Evolutionary conservation across 2,797 vertebrate species (phyloP).

Genomic region (Chaenodraco wilsoni): DNA sequence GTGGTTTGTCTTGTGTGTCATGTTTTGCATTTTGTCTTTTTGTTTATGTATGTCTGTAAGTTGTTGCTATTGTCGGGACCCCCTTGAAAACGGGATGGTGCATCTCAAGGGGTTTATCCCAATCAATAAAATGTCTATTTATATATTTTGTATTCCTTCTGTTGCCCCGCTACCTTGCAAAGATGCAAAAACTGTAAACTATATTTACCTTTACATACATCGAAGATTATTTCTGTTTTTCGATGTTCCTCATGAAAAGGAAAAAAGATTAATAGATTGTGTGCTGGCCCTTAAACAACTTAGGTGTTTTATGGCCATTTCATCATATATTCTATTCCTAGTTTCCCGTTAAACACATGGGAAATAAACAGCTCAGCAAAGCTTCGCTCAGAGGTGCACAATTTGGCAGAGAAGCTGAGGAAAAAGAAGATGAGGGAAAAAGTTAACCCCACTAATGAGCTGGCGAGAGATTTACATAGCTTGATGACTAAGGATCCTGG

Average conservation of each 20-base stretch:
- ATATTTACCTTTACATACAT: too few species aligned
- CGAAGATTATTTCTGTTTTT: too few species aligned
- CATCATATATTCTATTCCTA: constrained; percentile 24
- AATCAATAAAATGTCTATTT: too few species aligned
- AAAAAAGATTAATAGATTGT: background rate
- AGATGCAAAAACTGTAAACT: background rate
- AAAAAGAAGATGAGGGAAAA: constrained; percentile 42
- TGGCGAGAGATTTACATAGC: constrained; percentile 66
- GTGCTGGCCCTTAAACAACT: background rate
- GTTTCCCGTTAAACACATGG: constrained; percentile 23
- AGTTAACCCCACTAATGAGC: constrained; percentile 68
- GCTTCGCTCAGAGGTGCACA: constrained; percentile 43
- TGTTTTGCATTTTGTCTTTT: too few species aligned
- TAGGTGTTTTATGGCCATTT: constrained; percentile 15
- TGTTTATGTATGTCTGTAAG: too few species aligned
- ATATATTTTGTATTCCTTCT: background rate
- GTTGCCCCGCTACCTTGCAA: background rate
- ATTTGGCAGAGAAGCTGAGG: constrained; percentile 42
- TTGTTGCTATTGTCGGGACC: too few species aligned
- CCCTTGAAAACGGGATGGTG: too few species aligned
- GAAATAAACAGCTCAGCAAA: constrained; percentile 53
- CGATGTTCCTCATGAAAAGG: too few species aligned
- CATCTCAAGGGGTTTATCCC: too few species aligned
- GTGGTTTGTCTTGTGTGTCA: too few species aligned
- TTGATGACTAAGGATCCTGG: constrained; percentile 75